Evolutionary conservation across 1,140 invertebrate genomes (phyloP).

Genomic region (Macrobrachium rosenbergii): DNA sequence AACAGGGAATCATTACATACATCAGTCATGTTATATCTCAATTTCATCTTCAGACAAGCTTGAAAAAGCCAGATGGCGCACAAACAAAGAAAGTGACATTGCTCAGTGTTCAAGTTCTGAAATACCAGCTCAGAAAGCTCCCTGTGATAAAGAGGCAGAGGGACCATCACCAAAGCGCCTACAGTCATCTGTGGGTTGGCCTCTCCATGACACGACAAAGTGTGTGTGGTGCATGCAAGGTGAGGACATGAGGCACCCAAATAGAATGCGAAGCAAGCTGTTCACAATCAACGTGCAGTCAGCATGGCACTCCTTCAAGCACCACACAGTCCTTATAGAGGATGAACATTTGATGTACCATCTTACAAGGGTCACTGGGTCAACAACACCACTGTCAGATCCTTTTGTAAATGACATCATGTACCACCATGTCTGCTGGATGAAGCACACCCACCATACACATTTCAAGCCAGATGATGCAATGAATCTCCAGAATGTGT

Average conservation of each 20-base stretch:
- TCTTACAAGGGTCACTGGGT: background rate
- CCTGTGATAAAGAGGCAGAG: background rate
- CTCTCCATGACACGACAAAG: constrained; percentile 26
- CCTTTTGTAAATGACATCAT: constrained; percentile 10
- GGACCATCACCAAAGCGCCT: background rate
- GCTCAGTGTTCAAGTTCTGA: background rate
- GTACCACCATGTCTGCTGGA: constrained; percentile 26
- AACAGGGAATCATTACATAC: too few relatives aligned
- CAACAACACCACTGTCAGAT: background rate
- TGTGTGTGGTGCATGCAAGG: constrained; percentile 14
- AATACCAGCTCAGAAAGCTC: background rate
- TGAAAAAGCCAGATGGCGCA: background rate
- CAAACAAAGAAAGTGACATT: background rate
- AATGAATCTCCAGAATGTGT: constrained; percentile 30
- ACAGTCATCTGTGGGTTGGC: background rate
- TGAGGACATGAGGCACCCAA: background rate
- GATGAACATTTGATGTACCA: background rate
- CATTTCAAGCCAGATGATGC: constrained; percentile 15
- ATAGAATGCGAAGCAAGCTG: background rate
- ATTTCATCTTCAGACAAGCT: background rate
- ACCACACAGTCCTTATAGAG: background rate
- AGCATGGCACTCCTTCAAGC: background rate
- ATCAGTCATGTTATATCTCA: background rate
- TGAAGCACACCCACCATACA: constrained; percentile 20
- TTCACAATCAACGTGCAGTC: background rate